A percentile compares a stretch with the other conserved stretches of the same genome.
Conservation (phyloP, 1,140 invertebrate species). For the Drosophila nigromelanica region DNA sequence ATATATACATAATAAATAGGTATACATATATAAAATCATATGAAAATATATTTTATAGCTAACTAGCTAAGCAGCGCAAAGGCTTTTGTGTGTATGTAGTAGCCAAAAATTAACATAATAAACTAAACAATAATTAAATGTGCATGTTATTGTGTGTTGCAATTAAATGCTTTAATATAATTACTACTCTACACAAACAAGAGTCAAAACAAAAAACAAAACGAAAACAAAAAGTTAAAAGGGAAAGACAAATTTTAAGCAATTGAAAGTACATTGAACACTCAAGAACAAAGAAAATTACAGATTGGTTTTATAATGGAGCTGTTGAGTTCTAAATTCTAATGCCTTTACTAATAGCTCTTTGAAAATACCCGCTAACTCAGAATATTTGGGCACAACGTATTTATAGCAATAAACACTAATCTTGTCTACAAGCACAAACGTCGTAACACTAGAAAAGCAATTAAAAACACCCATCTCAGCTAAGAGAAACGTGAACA, state of each 20-base stretch:
- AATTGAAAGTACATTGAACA: constrained; percentile 31
- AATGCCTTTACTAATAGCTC: constrained; percentile 37
- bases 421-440: constrained; percentile 59
- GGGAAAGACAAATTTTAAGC: constrained; percentile 27
- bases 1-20: constrained; percentile 28
- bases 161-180: constrained; percentile 74
- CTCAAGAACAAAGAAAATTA: constrained; percentile 28
- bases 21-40: constrained; percentile 51
- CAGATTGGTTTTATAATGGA: constrained; percentile 74
- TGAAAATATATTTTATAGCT: constrained; percentile 63
- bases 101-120: constrained; percentile 66
- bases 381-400: constrained; percentile 50
- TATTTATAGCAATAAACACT: constrained; percentile 58
- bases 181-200: constrained; percentile 48
- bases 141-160: constrained; percentile 61
- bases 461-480: constrained; percentile 34
- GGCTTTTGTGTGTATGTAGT: constrained; percentile 76
- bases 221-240: background rate
- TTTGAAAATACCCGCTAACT: constrained; percentile 37
- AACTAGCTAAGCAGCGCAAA: constrained; percentile 67
- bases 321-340: constrained; percentile 70
- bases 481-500: constrained; percentile 21
- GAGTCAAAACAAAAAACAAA: background rate
- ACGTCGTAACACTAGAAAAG: constrained; percentile 32
- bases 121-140: constrained; percentile 67